Percentiles rank a stretch among this genome's conserved stretches.
phyloP scores from a whole-genome alignment of 1,140 invertebrate genomes.

The Drosophila tropicalis region DNA sequence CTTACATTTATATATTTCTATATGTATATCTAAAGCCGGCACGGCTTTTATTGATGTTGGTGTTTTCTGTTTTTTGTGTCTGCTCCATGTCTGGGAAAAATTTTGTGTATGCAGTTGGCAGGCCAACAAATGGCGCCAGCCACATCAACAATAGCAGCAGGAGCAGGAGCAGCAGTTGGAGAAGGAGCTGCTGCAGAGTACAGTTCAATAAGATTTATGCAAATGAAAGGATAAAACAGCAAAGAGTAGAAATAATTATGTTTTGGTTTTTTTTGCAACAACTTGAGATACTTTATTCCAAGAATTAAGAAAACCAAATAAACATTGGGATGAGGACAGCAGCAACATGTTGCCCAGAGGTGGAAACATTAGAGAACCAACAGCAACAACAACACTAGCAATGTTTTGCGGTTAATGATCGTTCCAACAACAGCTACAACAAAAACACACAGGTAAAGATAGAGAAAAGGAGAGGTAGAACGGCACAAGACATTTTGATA shows the following conservation, averaged over 20 bases:
- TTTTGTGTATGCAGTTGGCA: conserved; percentile 57
- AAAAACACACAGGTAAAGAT: conserved; percentile 25
- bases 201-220: conserved; percentile 15
- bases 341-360: conserved; percentile 57
- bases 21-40: conserved; percentile 45
- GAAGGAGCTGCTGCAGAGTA: not conserved
- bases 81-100: conserved; percentile 67
- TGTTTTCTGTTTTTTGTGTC: conserved; percentile 64
- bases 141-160: conserved; percentile 26
- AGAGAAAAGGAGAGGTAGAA: conserved; percentile 19
- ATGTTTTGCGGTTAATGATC: conserved; percentile 81
- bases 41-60: conserved; percentile 77
- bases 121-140: conserved; percentile 31
- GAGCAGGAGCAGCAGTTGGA: conserved; percentile 4
- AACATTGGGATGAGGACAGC: conserved; percentile 30
- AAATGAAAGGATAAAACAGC: conserved; percentile 13
- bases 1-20: conserved; percentile 28
- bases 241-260: not conserved
- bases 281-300: conserved; percentile 44
- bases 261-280: conserved; percentile 11
- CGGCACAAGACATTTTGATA: conserved; percentile 81
- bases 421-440: conserved; percentile 49
- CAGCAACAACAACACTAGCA: conserved; percentile 52
- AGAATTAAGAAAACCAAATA: conserved; percentile 39
- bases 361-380: conserved; percentile 37